Percentiles rank a stretch among this genome's conserved stretches.
Conservation (phyloP, 2,888 invertebrate species). For the Notodonta dromedarius region DNA sequence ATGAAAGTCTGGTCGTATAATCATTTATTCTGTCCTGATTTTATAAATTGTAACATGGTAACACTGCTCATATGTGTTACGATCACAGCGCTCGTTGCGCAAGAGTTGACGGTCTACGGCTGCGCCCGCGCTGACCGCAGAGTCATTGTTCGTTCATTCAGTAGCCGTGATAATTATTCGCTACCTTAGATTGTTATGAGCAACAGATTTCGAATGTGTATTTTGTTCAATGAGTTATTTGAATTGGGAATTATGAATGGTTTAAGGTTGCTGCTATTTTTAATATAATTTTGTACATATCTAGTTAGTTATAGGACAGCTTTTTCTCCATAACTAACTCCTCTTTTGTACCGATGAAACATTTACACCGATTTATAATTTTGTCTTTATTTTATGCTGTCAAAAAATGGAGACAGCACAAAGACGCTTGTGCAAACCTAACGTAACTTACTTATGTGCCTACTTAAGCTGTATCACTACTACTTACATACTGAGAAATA, state of each 20-base stretch:
- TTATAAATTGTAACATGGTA: background rate
- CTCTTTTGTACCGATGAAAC: too few species aligned
- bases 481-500: too few species aligned
- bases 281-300: too few species aligned
- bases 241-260: background rate
- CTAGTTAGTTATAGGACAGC: too few species aligned
- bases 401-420: too few species aligned
- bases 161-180: slow-evolving; percentile 23
- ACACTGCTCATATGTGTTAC: slow-evolving; percentile 28
- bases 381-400: too few species aligned
- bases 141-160: slow-evolving; percentile 34
- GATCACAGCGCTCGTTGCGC: slow-evolving; percentile 24
- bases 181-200: background rate
- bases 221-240: background rate
- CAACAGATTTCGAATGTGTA: background rate
- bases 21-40: background rate
- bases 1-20: background rate
- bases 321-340: too few species aligned
- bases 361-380: too few species aligned
- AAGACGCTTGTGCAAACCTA: too few species aligned
- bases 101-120: slow-evolving; percentile 24
- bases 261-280: too few species aligned
- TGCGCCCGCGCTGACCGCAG: slow-evolving; percentile 26
- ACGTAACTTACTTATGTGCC: too few species aligned
- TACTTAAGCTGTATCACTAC: too few species aligned